A percentile compares a stretch with the other conserved stretches of the same genome.
phyloP scores from a whole-genome alignment of 1,140 invertebrate genomes.

The Drosophila melanogaster region DNA sequence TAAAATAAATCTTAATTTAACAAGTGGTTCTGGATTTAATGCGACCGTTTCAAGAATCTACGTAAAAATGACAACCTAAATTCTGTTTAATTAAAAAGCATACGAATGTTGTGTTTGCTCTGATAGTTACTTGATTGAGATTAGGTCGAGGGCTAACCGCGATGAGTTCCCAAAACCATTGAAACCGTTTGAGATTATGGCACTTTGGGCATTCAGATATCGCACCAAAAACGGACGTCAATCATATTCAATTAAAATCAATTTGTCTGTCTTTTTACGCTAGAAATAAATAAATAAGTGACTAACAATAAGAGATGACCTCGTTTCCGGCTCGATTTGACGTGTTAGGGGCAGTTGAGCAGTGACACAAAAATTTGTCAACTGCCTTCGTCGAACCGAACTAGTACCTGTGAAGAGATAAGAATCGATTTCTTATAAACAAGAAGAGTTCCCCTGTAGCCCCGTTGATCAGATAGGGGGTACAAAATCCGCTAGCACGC shows the following conservation, averaged over 20 bases:
- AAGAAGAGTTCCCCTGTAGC: slow-evolving; percentile 8
- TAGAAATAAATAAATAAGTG: slow-evolving; percentile 64
- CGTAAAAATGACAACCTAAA: background rate
- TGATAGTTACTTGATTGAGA: slow-evolving; percentile 37
- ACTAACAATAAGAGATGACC: slow-evolving; percentile 42
- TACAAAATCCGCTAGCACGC: slow-evolving; percentile 38
- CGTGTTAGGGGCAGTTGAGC: slow-evolving; percentile 5
- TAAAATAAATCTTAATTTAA: background rate
- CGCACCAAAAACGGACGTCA: slow-evolving; percentile 36
- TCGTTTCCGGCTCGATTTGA: slow-evolving; percentile 40
- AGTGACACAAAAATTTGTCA: slow-evolving; percentile 7
- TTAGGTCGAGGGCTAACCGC: slow-evolving; percentile 27
- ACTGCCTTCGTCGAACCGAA: slow-evolving; percentile 5
- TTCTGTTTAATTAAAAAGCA: slow-evolving; percentile 48
- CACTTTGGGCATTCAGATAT: slow-evolving; percentile 14
- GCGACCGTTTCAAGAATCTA: background rate
- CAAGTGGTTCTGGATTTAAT: no score
- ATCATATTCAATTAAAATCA: slow-evolving; percentile 73
- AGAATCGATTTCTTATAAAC: slow-evolving; percentile 12
- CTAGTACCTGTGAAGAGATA: slow-evolving; percentile 21
- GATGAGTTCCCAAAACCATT: slow-evolving; percentile 13
- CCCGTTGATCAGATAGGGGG: slow-evolving; percentile 15
- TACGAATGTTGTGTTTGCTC: slow-evolving; percentile 37
- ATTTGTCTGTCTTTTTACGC: slow-evolving; percentile 67
- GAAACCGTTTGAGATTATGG: slow-evolving; percentile 42